Evolutionary conservation across 2,113 vertebrate genomes (phyloP).

Genomic region (Nymphicus hollandicus): DNA sequence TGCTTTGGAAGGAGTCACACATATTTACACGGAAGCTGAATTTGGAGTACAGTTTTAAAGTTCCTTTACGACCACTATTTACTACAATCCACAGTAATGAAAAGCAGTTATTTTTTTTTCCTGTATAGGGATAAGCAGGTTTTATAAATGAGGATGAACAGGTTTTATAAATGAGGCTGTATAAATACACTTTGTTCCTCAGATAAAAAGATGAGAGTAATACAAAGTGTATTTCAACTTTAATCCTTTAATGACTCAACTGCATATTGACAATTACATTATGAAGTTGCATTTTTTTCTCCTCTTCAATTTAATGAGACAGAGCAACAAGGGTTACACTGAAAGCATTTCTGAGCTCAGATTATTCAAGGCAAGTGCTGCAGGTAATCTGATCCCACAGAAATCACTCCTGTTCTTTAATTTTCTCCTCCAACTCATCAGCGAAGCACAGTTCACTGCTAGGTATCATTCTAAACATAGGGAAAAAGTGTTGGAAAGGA

Average conservation of each 20-base stretch:
- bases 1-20: neutral
- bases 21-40: neutral
- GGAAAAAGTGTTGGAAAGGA: neutral
- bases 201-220: neutral
- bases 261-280: neutral
- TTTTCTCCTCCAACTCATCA: neutral
- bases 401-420: neutral
- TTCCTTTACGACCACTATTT: neutral
- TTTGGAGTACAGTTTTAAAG: neutral
- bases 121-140: neutral
- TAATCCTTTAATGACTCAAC: neutral
- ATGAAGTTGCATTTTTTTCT: neutral
- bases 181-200: neutral
- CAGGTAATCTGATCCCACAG: neutral
- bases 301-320: neutral
- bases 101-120: neutral
- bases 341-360: neutral
- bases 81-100: neutral
- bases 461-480: neutral
- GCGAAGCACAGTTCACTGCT: neutral
- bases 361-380: neutral
- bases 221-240: neutral
- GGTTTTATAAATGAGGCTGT: neutral
- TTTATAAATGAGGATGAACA: neutral
- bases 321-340: neutral